phyloP scores from a whole-genome alignment of 2,888 invertebrate species.

The Aquatica leii region DNA sequence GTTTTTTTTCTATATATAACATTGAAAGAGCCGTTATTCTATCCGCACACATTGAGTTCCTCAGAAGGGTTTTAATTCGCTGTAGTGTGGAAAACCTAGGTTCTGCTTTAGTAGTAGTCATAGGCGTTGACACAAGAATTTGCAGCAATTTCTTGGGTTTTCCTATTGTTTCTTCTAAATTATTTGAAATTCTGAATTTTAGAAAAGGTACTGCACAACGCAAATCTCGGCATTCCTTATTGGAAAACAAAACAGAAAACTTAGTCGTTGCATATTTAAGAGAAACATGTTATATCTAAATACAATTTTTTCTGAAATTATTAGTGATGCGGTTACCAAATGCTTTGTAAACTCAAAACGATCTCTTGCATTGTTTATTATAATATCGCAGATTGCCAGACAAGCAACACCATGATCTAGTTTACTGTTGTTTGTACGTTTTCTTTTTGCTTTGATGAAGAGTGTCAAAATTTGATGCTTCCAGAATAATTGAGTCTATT shows the following conservation, averaged over 20 bases:
- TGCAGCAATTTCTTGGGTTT: neutral
- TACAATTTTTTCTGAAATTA: neutral
- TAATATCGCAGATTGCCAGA: neutral
- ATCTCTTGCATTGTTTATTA: neutral
- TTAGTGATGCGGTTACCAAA: too few species aligned
- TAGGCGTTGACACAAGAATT: conserved; percentile 6
- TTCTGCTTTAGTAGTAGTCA: conserved; percentile 1
- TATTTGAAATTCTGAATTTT: neutral
- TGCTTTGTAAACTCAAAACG: neutral
- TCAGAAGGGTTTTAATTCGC: conserved; percentile 1
- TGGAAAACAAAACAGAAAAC: neutral
- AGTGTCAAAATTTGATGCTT: neutral
- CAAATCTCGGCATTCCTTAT: neutral
- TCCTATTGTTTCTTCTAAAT: neutral
- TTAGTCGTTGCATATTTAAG: neutral
- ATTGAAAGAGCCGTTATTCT: neutral
- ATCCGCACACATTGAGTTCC: neutral
- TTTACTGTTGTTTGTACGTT: neutral
- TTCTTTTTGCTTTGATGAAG: neutral
- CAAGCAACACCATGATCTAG: conserved; percentile 19
- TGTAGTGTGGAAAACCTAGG: neutral
- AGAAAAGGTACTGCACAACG: neutral
- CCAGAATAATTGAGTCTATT: neutral
- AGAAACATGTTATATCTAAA: neutral
- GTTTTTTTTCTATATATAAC: conserved; percentile 7